Conservation (phyloP, 2,888 invertebrate species). For the Sialis lutaria region DNA sequence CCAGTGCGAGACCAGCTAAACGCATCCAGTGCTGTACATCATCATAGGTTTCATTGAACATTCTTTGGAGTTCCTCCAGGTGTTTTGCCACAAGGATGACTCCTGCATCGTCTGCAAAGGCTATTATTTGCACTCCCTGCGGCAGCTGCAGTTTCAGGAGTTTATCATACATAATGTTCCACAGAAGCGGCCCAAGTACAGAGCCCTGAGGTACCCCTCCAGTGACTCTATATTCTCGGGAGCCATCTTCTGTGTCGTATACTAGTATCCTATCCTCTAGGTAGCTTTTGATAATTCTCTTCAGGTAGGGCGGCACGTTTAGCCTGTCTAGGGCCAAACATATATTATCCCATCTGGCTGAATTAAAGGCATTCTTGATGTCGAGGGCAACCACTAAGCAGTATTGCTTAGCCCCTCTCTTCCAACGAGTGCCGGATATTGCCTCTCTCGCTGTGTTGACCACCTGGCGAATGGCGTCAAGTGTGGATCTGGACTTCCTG, state of each 20-base stretch:
- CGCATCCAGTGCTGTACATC: neutral
- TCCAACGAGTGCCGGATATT: neutral
- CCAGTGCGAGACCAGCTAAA: constrained; percentile 7
- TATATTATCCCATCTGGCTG: constrained; percentile 6
- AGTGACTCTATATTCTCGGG: neutral
- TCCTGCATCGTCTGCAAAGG: neutral
- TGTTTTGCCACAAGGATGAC: neutral
- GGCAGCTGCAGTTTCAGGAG: neutral
- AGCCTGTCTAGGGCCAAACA: neutral
- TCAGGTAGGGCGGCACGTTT: neutral
- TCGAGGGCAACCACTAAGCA: constrained; percentile 1
- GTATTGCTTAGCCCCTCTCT: neutral
- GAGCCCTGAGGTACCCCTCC: neutral
- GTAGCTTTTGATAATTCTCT: neutral
- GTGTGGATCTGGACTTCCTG: constrained; percentile 8
- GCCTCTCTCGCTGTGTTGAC: neutral
- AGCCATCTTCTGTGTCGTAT: neutral
- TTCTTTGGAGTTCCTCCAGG: neutral
- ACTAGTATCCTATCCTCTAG: neutral
- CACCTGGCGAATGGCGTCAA: constrained; percentile 4
- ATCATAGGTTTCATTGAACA: neutral
- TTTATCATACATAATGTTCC: neutral
- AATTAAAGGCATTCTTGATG: constrained; percentile 1
- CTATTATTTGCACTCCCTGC: neutral
- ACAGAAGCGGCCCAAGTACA: too few species aligned